Evolutionary conservation across 2,888 invertebrate genomes (phyloP).

Genomic region (Urechis unicinctus): DNA sequence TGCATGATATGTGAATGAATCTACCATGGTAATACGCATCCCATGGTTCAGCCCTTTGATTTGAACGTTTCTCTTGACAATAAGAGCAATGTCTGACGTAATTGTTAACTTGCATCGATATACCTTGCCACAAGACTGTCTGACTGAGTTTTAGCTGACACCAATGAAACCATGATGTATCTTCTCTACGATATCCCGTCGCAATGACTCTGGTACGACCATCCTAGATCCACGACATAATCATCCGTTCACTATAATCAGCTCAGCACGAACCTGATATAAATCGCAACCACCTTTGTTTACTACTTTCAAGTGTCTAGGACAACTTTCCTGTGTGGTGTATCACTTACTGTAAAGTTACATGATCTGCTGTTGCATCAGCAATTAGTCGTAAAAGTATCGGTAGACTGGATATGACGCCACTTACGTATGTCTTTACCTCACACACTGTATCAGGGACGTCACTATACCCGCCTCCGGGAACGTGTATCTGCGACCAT

Average conservation of each 20-base stretch:
- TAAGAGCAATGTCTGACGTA: slow-evolving; percentile 9
- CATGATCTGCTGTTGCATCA: not conserved
- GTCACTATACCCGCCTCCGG: too few relatives aligned
- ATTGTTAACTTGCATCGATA: slow-evolving; percentile 13
- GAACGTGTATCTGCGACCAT: too few relatives aligned
- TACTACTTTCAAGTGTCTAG: not conserved
- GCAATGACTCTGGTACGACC: slow-evolving; percentile 3
- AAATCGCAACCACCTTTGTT: not conserved
- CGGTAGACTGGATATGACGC: too few relatives aligned
- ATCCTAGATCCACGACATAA: not conserved
- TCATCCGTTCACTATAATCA: not conserved
- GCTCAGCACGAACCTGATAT: not conserved
- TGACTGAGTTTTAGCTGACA: slow-evolving; percentile 1
- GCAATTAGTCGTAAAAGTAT: too few relatives aligned
- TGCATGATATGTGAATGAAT: too few relatives aligned
- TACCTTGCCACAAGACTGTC: slow-evolving; percentile 22
- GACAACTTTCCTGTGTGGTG: slow-evolving; percentile 1
- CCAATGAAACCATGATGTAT: slow-evolving; percentile 20
- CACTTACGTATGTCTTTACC: too few relatives aligned
- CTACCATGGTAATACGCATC: too few relatives aligned
- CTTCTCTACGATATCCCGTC: too few relatives aligned
- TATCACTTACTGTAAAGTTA: not conserved
- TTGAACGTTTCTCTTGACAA: too few relatives aligned
- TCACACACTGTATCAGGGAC: too few relatives aligned
- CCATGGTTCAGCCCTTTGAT: too few relatives aligned